phyloP scores from a whole-genome alignment of 2,797 vertebrate genomes.

The Platyrinchus mystaceus region DNA sequence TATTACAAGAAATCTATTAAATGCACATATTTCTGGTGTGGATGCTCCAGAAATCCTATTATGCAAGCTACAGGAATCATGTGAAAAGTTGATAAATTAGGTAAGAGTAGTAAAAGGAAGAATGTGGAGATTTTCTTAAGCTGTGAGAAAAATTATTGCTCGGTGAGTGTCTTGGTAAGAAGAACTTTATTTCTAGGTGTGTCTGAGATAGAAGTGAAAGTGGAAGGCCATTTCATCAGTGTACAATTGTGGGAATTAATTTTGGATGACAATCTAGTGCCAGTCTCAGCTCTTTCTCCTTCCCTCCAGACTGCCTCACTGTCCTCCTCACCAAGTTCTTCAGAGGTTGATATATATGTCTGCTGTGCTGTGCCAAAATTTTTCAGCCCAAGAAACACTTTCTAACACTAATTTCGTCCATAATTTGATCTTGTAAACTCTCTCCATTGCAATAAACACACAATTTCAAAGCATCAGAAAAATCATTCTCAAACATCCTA shows the following conservation, averaged over 20 bases:
- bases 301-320: neutral
- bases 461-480: neutral
- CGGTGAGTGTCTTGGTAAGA: neutral
- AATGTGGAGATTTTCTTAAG: neutral
- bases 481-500: neutral
- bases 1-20: neutral
- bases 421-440: neutral
- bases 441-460: neutral
- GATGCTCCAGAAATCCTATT: neutral
- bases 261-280: neutral
- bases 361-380: neutral
- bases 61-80: neutral
- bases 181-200: neutral
- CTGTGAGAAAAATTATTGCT: neutral
- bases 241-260: accelerated
- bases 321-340: neutral
- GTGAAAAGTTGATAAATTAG: neutral
- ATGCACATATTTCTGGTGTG: neutral
- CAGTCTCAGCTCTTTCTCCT: neutral
- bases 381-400: neutral
- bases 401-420: neutral
- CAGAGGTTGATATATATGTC: neutral
- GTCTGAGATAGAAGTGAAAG: neutral
- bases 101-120: neutral
- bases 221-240: neutral